A percentile compares a stretch with the other conserved stretches of the same genome.
Evolutionary conservation across 2,797 vertebrate species (phyloP).

Genomic region (Semaprochilodus insignis): DNA sequence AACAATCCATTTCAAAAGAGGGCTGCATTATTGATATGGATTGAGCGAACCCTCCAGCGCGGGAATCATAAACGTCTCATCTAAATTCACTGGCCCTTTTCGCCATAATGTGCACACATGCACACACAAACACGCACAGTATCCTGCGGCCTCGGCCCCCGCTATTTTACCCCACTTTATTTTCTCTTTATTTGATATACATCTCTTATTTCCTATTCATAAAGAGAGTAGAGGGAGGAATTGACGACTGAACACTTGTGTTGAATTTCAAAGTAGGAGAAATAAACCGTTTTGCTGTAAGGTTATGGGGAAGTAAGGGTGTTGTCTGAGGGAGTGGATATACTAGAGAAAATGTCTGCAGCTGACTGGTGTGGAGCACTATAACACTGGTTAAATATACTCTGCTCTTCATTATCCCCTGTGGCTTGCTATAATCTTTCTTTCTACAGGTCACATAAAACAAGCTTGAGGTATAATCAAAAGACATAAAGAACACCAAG

Average conservation of each 20-base stretch:
- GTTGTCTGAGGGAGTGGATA: constrained; percentile 42
- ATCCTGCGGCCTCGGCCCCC: constrained; percentile 53
- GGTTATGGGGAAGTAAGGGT: constrained; percentile 51
- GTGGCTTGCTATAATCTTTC: constrained; percentile 24
- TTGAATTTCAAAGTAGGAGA: constrained; percentile 55
- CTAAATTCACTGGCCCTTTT: constrained; percentile 74
- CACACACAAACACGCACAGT: constrained; percentile 50
- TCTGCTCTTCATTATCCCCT: constrained; percentile 33
- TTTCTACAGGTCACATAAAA: constrained; percentile 41
- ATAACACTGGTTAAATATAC: constrained; percentile 34
- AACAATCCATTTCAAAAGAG: constrained; percentile 84
- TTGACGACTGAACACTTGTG: constrained; percentile 50
- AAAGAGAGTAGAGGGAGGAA: constrained; percentile 39
- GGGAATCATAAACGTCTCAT: constrained; percentile 75
- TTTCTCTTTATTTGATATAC: constrained; percentile 55
- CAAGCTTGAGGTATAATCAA: constrained; percentile 27
- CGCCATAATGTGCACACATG: constrained; percentile 52
- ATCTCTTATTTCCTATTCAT: constrained; percentile 51
- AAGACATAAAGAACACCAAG: constrained; percentile 16
- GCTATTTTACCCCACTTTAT: constrained; percentile 55
- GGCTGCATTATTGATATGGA: constrained; percentile 80
- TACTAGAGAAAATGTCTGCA: background rate
- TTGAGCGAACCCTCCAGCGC: constrained; percentile 71
- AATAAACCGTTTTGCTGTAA: constrained; percentile 41
- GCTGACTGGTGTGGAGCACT: background rate